phyloP scores from a whole-genome alignment of 2,888 invertebrate genomes.

The Thymelicus sylvestris region DNA sequence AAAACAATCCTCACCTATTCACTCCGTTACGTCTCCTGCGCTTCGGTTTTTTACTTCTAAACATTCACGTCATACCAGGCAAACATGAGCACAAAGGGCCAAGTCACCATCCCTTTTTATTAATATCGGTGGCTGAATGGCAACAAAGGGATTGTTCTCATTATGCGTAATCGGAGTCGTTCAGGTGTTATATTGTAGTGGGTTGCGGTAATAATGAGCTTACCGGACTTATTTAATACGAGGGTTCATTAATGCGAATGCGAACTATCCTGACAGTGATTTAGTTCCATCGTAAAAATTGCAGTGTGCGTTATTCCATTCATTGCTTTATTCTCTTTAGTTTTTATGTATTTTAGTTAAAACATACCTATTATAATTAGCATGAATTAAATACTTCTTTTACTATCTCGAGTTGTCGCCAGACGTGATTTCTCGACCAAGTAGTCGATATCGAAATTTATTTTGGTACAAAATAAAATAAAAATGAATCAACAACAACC shows the following conservation, averaged over 20 bases:
- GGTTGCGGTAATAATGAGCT: conserved; percentile 67
- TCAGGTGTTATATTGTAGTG: conserved; percentile 80
- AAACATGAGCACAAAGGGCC: conserved; percentile 74
- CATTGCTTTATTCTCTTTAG: too few species aligned
- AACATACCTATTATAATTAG: too few species aligned
- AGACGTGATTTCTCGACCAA: too few species aligned
- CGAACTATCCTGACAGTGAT: neutral
- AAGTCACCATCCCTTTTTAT: conserved; percentile 78
- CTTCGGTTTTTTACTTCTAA: conserved; percentile 68
- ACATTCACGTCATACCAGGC: conserved; percentile 76
- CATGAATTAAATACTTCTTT: too few species aligned
- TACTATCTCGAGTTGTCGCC: too few species aligned
- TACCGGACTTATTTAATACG: conserved; percentile 42
- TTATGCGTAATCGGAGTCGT: conserved; percentile 74
- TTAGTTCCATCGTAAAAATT: neutral
- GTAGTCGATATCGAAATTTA: too few species aligned
- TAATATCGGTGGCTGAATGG: conserved; percentile 77
- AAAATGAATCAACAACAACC: too few species aligned
- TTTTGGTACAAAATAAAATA: too few species aligned
- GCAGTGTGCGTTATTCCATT: too few species aligned
- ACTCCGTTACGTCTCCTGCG: conserved; percentile 59
- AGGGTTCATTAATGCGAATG: neutral
- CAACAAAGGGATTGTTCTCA: conserved; percentile 75
- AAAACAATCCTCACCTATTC: conserved; percentile 48
- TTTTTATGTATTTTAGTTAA: too few species aligned